A percentile compares a stretch with the other conserved stretches of the same genome.
Evolutionary conservation across 2,113 vertebrate species (phyloP).

Genomic region (Montifringilla adamsi): DNA sequence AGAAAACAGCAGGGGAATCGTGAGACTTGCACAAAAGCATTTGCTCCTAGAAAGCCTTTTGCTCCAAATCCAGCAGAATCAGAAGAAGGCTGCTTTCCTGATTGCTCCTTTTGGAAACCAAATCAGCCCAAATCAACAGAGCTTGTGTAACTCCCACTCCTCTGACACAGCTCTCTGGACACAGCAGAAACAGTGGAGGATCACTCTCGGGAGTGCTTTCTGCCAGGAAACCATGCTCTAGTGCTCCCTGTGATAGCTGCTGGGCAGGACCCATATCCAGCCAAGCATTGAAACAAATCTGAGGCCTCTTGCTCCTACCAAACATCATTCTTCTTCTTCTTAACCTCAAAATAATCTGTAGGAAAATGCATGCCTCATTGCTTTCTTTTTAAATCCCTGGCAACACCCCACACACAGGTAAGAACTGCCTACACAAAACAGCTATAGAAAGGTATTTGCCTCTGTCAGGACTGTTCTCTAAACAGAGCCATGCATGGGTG

Average conservation of each 20-base stretch:
- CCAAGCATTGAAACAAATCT: background rate
- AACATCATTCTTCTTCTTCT: background rate
- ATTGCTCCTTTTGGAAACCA: background rate
- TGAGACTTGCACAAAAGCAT: background rate
- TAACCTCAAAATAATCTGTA: background rate
- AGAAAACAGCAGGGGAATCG: background rate
- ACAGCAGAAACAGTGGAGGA: background rate
- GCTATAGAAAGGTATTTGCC: background rate
- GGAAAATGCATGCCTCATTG: background rate
- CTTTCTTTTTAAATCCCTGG: background rate
- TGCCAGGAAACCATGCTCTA: background rate
- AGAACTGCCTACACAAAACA: background rate
- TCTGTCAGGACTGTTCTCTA: background rate
- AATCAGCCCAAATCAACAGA: background rate
- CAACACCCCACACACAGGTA: background rate
- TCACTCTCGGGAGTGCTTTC: background rate
- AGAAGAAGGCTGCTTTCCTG: background rate
- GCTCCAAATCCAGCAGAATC: background rate
- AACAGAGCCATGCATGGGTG: background rate
- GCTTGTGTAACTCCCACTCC: background rate
- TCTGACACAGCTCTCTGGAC: background rate
- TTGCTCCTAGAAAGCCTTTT: background rate
- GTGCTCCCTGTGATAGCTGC: accelerated
- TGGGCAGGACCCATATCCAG: background rate
- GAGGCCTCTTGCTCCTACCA: background rate